phyloP scores from a whole-genome alignment of 2,888 invertebrate species.

The Serrognathus titanus region DNA sequence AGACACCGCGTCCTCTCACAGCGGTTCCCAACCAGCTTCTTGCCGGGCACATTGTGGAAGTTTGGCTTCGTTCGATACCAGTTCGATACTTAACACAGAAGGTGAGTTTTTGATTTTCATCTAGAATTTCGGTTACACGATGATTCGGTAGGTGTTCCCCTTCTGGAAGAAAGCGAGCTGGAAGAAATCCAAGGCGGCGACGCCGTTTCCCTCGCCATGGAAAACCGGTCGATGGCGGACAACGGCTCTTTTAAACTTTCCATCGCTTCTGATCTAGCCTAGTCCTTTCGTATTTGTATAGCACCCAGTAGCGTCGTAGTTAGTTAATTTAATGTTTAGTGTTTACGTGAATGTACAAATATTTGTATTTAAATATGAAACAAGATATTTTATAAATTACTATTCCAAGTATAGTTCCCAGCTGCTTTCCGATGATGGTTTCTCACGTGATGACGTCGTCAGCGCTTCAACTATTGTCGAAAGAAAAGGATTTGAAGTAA shows the following conservation, averaged over 20 bases:
- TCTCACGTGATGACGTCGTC: too few relatives aligned
- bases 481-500: too few relatives aligned
- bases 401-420: too few relatives aligned
- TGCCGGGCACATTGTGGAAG: slow-evolving; percentile 56
- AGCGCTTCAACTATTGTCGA: too few relatives aligned
- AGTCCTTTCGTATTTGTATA: slow-evolving; percentile 13
- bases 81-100: slow-evolving; percentile 52
- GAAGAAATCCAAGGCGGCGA: slow-evolving; percentile 43
- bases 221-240: slow-evolving; percentile 43
- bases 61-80: slow-evolving; percentile 53
- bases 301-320: background rate
- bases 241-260: slow-evolving; percentile 45
- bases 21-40: slow-evolving; percentile 52
- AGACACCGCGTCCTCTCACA: slow-evolving; percentile 52
- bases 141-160: slow-evolving; percentile 42
- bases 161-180: slow-evolving; percentile 47
- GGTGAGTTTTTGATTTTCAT: slow-evolving; percentile 46
- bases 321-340: too few relatives aligned
- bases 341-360: too few relatives aligned
- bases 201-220: slow-evolving; percentile 39
- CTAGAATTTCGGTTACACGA: slow-evolving; percentile 2
- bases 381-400: too few relatives aligned
- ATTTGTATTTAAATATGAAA: too few relatives aligned
- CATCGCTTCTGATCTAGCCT: slow-evolving; percentile 40
- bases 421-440: too few relatives aligned